Percentiles rank a stretch among this genome's conserved stretches.
These are phyloP conservation scores for Euzophera pinguis DNA, from an alignment of 2,888 invertebrate species.

Conservation along the genomic window DNA sequence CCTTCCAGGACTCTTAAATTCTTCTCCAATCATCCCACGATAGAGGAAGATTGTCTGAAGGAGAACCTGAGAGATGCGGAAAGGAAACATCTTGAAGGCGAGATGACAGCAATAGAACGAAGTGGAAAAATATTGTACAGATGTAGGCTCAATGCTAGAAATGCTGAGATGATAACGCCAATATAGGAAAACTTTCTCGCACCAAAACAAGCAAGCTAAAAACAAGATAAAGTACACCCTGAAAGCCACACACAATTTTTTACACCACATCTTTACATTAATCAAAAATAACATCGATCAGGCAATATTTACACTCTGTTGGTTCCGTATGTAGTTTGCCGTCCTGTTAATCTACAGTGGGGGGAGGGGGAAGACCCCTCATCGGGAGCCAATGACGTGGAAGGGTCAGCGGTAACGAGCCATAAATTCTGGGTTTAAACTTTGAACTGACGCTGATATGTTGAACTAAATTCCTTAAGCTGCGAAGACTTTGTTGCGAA, in stretches of 20 bases:
- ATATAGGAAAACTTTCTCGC: background rate
- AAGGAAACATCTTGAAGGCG: too few relatives aligned
- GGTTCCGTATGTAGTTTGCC: background rate
- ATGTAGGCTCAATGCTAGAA: too few relatives aligned
- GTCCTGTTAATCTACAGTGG: background rate
- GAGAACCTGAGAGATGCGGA: too few relatives aligned
- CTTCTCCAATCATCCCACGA: too few relatives aligned
- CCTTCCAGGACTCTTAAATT: too few relatives aligned
- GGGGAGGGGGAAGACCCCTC: slow-evolving; percentile 15
- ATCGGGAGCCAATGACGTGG: slow-evolving; percentile 46
- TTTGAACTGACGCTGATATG: slow-evolving; percentile 8
- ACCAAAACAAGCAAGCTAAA: background rate
- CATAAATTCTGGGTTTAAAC: slow-evolving; percentile 23
- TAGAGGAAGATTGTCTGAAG: too few relatives aligned
- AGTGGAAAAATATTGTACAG: too few relatives aligned
- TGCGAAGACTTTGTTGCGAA: slow-evolving; percentile 9
- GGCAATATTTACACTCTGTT: slow-evolving; percentile 12
- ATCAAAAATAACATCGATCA: slow-evolving; percentile 6
- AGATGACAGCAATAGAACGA: too few relatives aligned
- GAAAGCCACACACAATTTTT: background rate
- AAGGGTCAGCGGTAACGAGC: slow-evolving; percentile 55
- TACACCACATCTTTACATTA: background rate
- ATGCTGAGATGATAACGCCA: too few relatives aligned
- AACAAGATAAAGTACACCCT: too few relatives aligned
- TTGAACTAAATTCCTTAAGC: background rate